Evolutionary conservation across 2,797 vertebrate species (phyloP).

Genomic region (Danio choprae): DNA sequence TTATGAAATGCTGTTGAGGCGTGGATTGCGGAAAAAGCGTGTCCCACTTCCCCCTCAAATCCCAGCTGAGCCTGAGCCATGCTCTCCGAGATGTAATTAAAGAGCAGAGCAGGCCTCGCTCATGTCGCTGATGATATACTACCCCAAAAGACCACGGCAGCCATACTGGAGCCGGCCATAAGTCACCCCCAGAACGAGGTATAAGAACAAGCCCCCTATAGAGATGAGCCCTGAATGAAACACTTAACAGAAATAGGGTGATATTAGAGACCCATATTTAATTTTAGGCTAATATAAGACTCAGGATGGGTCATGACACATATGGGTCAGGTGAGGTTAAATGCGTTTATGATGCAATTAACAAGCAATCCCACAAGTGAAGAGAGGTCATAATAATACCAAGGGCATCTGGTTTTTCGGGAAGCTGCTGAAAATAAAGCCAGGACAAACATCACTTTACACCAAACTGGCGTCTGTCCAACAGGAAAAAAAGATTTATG

Average conservation of each 20-base stretch:
- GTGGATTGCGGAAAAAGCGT: conserved; percentile 29
- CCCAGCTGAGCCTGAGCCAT: conserved; percentile 27
- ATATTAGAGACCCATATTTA: conserved; percentile 36
- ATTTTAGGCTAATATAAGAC: conserved; percentile 38
- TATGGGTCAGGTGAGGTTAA: conserved; percentile 29
- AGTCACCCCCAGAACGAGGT: conserved; percentile 1
- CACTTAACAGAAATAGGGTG: conserved; percentile 1
- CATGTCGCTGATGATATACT: conserved; percentile 17
- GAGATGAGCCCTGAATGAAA: neutral
- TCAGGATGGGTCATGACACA: neutral
- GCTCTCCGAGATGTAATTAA: conserved; percentile 51
- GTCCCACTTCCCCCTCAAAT: conserved; percentile 47
- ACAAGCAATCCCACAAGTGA: conserved; percentile 36
- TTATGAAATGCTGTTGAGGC: conserved; percentile 40
- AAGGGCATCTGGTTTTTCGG: conserved; percentile 26
- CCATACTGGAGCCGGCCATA: conserved; percentile 3
- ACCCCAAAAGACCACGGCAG: conserved; percentile 10
- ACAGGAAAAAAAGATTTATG: conserved; percentile 33
- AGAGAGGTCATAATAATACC: conserved; percentile 11
- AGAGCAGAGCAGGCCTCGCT: conserved; percentile 35
- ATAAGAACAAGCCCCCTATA: conserved; percentile 8
- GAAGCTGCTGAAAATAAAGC: conserved; percentile 20
- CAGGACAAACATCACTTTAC: conserved; percentile 33
- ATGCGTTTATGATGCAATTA: conserved; percentile 50
- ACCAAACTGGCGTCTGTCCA: conserved; percentile 14